Conservation (phyloP, 1,140 invertebrate genomes). For the Drosophila baimaii region DNA sequence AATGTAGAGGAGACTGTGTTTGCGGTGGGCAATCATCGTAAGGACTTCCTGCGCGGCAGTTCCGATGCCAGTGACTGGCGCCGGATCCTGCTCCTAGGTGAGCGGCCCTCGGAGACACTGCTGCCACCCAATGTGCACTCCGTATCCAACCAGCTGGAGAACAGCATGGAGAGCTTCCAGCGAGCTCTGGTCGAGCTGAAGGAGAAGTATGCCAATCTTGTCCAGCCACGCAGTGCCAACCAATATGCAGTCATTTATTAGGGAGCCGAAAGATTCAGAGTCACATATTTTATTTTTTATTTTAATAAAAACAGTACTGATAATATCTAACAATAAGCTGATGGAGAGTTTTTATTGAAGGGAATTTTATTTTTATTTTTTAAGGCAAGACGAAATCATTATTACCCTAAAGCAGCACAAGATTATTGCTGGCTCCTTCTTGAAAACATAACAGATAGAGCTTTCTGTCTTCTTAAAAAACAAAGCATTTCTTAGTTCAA, state of each 20-base stretch:
- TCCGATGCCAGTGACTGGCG: slow-evolving; percentile 66
- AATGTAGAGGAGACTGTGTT: slow-evolving; percentile 55
- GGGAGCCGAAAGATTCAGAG: neutral
- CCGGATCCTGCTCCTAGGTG: slow-evolving; percentile 59
- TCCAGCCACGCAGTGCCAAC: slow-evolving; percentile 47
- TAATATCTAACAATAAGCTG: slow-evolving; percentile 47
- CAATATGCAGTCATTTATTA: slow-evolving; percentile 63
- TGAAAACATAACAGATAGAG: no score
- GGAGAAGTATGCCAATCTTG: slow-evolving; percentile 63
- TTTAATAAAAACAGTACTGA: slow-evolving; percentile 65
- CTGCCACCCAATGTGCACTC: slow-evolving; percentile 12
- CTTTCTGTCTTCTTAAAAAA: no score
- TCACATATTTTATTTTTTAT: slow-evolving; percentile 20
- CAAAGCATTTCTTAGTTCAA: no score
- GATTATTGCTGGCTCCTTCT: no score
- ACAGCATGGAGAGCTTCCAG: slow-evolving; percentile 70
- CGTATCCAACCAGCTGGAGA: slow-evolving; percentile 46
- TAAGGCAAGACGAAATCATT: no score
- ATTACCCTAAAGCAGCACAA: no score
- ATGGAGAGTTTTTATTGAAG: neutral
- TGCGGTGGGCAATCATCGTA: slow-evolving; percentile 45
- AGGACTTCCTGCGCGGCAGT: slow-evolving; percentile 44
- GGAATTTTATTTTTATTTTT: neutral
- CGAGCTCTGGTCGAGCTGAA: slow-evolving; percentile 61
- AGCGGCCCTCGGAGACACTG: slow-evolving; percentile 19